Evolutionary conservation across 2,888 invertebrate genomes (phyloP), one percentile per base, ranked within the genome.

Genomic region (Philaethria dido): DNA sequence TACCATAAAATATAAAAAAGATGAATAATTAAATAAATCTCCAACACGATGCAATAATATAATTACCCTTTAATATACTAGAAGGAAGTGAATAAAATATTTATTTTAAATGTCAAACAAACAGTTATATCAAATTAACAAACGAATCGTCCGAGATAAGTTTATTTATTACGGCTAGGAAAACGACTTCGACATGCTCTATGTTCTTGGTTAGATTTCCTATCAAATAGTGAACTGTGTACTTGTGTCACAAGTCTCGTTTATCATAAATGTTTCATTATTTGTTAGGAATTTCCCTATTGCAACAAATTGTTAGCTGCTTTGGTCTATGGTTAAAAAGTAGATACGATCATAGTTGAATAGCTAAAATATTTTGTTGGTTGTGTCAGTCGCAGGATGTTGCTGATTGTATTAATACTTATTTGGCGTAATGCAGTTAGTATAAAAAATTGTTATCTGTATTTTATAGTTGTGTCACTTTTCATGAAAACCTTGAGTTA

Each of bases 191-290:
- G 66, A 72, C 70, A 81, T 80, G 80, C 71, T 75, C 78, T 72
- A 77, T 76, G 78, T 80, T 77, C 83, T 81, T 84, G 84, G n/a
- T 88, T 82, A 89, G 91, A 91, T 89, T 80, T 75, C 74, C 78
- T 89, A 91, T 90, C 89, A 82, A 84, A 83, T 83, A 45, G 84
- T 89, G 85, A 88, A 90, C 88, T 88, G 86, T 86, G 81, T 74
- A 78, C 76, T 82, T 78, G 81, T 81, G 81, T 83, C 82, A 83
- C 80, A 76, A 76, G 73, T 73, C 79, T 77, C 79, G 80, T 80
- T 86, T 88, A 87, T 87, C 84, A 81, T 77, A 76, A 78, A 77
- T 76, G 73, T 73, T 80, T 79, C 74, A 79, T 85, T 84, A 85
- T 89, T 87, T 88, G 86, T 84, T 78, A 77, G 75, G 72, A 73